Base-by-base conservation (phyloP, 2,113 vertebrate genomes). In the Ovibos moschatus region DNA sequence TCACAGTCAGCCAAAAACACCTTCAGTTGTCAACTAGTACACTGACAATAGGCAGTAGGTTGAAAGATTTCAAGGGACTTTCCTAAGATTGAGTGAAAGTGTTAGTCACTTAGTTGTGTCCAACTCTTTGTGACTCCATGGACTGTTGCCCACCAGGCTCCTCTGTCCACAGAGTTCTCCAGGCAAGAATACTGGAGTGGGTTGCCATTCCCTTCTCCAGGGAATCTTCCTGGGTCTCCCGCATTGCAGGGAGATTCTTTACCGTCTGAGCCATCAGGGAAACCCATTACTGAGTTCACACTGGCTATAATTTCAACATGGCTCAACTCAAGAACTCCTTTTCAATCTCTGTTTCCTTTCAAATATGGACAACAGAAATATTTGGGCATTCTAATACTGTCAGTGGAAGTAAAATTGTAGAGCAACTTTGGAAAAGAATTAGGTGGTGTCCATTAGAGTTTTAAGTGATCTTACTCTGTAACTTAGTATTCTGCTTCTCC, bases 211-310 rank as follows among this genome's bases (percentile, higher is more conserved):
- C 19, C n/a, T 71, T 71, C 67, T 23, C n/a, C n/a, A 40, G n/a
- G n/a, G n/a, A 23, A 71, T 71, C n/a, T 71, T 71, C 67, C n/a
- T 36, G 67, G n/a, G n/a, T 40, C n/a, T 40, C 19, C n/a, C 5
- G 0, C n/a, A 40, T 23, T 71, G n/a, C 4, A 28, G n/a, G 23
- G 12, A 71, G 19, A 40, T 71, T 71, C n/a, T 71, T 71, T 71
- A 71, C 19, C 0, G 0, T 71, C n/a, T 11, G 19, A 71, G 19
- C 19, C n/a, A 40, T 40, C n/a, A 23, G 67, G 10, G 19, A 71
- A 71, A 36, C 67, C 19, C 8, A 71, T 40, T 40, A 23, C n/a
- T 40, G n/a, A 36, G 17, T 7, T 7, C 33, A 6, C n/a, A 5
- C 47, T 33, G 16, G 11, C 28, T n/a, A 1, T 33, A 64, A 30